phyloP scores from a whole-genome alignment of 2,113 vertebrate species.

The Agapornis roseicollis region DNA sequence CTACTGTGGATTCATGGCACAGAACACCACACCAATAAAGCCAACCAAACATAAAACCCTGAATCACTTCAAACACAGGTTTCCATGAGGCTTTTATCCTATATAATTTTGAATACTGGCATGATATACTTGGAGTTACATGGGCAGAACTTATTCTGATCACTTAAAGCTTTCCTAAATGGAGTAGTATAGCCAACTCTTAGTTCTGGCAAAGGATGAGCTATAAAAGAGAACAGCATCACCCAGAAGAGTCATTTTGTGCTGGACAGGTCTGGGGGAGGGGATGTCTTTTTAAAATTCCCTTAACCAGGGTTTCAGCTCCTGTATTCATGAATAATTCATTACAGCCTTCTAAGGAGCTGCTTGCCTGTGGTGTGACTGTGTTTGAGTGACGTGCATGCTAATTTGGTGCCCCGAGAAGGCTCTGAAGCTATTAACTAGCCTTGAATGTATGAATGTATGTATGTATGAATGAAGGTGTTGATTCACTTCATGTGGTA shows the following conservation, averaged over 20 bases:
- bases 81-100: background rate
- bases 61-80: background rate
- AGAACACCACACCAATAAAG: background rate
- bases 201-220: background rate
- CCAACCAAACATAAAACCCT: background rate
- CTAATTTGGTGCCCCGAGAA: background rate
- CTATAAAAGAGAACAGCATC: fast-evolving
- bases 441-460: fast-evolving
- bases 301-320: background rate
- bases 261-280: background rate
- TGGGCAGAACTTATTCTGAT: background rate
- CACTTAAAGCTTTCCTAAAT: fast-evolving
- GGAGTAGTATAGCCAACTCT: fast-evolving
- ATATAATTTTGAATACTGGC: fast-evolving
- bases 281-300: background rate
- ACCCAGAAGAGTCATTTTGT: fast-evolving
- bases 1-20: background rate
- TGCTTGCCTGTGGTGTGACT: background rate
- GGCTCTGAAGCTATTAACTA: background rate
- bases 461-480: fast-evolving
- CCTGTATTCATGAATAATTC: background rate
- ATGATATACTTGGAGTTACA: fast-evolving
- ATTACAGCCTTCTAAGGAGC: background rate
- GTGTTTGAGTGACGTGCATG: background rate
- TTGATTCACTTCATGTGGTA: fast-evolving